These are phyloP conservation scores for mouse (Mus musculus) DNA, from an alignment of 2,113 vertebrate genomes.

Conservation along the genomic window GRCm39 chrX:56273501-56274000, in stretches of 20 bases:
- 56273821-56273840: background rate
- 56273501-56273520: background rate
- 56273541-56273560: background rate
- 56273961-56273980: background rate
- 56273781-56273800: background rate
- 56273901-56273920: background rate
- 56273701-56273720: background rate
- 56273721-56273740: background rate
- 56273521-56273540: background rate
- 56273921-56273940: background rate
- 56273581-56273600: background rate
- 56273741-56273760: background rate
- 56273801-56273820: background rate
- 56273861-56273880: background rate
- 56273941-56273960: background rate
- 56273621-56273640: constrained; percentile 40
- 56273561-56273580: background rate
- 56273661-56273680: background rate
- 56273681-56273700: background rate
- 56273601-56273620: background rate
- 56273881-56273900: background rate
- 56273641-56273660: background rate
- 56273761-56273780: background rate
- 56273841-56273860: background rate
- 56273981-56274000: constrained; percentile 1